Evolutionary conservation across 2,113 vertebrate genomes (phyloP), one percentile per base, ranked within the genome.

Genomic region (Marmota monax): DNA sequence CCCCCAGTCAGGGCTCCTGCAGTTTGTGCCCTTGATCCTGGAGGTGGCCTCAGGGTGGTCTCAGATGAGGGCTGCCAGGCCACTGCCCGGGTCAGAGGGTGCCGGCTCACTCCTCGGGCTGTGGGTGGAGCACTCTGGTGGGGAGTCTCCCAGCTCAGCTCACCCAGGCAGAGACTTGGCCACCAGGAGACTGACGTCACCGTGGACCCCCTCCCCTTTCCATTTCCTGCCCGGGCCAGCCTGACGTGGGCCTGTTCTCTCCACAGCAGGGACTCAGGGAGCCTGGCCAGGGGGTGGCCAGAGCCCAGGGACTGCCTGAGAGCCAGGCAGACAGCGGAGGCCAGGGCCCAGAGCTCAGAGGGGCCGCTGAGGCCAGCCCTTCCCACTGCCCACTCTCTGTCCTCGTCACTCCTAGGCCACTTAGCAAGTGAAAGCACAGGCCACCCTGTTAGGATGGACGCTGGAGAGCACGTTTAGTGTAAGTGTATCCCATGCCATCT

Each of bases 151-250:
- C 39, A 39, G 13, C 67, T 91, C 74, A 20, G 96, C 92, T 96
- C 95, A 96, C 70, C 34, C 3, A 97, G 97, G 96, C 20, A 2
- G 93, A 2, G n/a, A 70, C 23, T 42, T 89, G 92, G 94, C 56
- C 42, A n/a, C 42, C 11, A 0, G 79, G 84, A 77, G 39, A 37
- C 25, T 92, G n/a, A 94, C 67, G 42, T 93, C 45, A 94, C 61
- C 2, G 65, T 34, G 42, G 74, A 39, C 18, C 34, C 34, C 51
- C 7, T 3, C 1, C 37, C 17, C 37, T 89, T 82, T 69, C 95
- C 96, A 72, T 56, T 84, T 45, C 79, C 4, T 42, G 65, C 73
- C 94, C 88, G 69, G 34, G 95, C 73, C 93, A 51, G 90, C 85
- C 42, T n/a, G 53, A 70, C 70, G 10, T 39, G 37, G 53, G 67